A percentile compares a stretch with the other conserved stretches of the same genome.
phyloP scores from a whole-genome alignment of 2,888 invertebrate species.

The Tolmerus cingulatus region DNA sequence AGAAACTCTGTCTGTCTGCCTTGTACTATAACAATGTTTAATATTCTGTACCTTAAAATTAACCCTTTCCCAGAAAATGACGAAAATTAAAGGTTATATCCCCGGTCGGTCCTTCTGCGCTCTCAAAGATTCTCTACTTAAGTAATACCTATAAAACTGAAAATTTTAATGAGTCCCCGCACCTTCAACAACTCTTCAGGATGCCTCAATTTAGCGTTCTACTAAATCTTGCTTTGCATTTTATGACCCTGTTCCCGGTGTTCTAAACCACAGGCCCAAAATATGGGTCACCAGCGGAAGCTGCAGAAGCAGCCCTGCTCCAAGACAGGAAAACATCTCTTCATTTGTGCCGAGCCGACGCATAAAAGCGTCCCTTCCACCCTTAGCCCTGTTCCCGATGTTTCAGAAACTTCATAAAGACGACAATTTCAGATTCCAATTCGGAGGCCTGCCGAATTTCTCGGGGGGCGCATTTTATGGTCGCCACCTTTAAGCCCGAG shows the following conservation, averaged over 20 bases:
- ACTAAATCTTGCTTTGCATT: conserved; percentile 14
- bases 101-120: neutral
- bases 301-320: neutral
- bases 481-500: neutral
- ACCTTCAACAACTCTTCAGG: neutral
- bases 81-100: neutral
- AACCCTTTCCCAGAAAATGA: neutral
- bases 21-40: neutral
- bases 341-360: conserved; percentile 24
- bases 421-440: conserved; percentile 49
- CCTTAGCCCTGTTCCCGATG: neutral
- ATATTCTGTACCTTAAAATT: neutral
- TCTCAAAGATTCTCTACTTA: neutral
- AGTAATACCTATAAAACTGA: neutral
- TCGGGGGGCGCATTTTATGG: conserved; percentile 21
- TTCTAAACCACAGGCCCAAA: neutral
- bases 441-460: conserved; percentile 23
- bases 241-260: neutral
- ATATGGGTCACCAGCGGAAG: conserved; percentile 22
- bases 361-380: neutral
- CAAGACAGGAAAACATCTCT: neutral
- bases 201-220: conserved; percentile 50
- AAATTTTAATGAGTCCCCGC: neutral
- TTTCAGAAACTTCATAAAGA: conserved; percentile 48
- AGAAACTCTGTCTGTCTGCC: too few species aligned